Base-by-base conservation (phyloP, 2,888 invertebrate genomes). In the Tuberolachnus salignus region DNA sequence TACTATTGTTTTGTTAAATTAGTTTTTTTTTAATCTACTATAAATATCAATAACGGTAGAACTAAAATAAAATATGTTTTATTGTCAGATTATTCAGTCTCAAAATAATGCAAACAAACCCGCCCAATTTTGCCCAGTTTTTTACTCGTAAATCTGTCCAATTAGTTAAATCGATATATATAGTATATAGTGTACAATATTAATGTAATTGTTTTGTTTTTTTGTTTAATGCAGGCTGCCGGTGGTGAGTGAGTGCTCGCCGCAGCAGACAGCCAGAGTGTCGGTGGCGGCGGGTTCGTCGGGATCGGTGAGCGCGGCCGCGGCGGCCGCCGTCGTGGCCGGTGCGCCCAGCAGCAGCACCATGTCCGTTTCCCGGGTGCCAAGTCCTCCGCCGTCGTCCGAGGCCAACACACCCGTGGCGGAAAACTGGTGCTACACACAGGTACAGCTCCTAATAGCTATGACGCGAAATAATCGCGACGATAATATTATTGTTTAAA, bases 341-440 rank as follows among this genome's bases (percentile, higher is more conserved):
- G 91, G 90, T 87, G 90, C 91, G 87, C 90, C 90, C 87, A 83
- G 83, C 80, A 82, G 83, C 53, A 86, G 92, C 89, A 78, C 78
- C 69, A 92, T 83, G 83, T 83, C 83, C 89, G 95, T 95, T 88
- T 94, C 95, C 89, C 92, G 96, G 86, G 96, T 97, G 87, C 96
- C 97, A 86, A 96, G 95, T 89, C 96, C 96, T 87, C 93, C 94
- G 84, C 92, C 96, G 86, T 78, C 81, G 10, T 94, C 94, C 88
- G 95, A 95, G 92, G 94, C 93, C 87, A 94, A 94, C 88, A 95
- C 95, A 86, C 98, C 98, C 85, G 97, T 98, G 84, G 98, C 98
- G 82, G 98, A 99, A 88, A 98, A 98, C 89, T 99, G 98, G 98
- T 99, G 98, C 90, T 98, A 98, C 87, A 99, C 98, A 87, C 97